phyloP scores from a whole-genome alignment of 2,888 invertebrate species.

The Dascillus cervinus region DNA sequence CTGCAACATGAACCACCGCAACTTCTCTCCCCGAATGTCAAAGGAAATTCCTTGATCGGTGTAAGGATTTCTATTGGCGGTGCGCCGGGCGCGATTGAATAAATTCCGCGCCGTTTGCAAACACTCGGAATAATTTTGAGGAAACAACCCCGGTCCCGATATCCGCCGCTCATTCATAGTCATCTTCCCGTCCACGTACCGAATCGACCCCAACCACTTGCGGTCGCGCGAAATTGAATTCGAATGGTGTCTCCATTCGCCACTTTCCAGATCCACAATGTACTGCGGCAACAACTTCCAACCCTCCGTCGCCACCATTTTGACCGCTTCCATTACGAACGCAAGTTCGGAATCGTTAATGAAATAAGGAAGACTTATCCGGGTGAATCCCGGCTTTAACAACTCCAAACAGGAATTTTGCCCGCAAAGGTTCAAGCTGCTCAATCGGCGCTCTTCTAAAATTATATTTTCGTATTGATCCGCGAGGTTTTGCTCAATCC shows the following conservation, averaged over 20 bases:
- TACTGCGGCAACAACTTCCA: constrained; percentile 87
- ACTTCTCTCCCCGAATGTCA: constrained; percentile 56
- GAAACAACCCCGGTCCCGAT: constrained; percentile 64
- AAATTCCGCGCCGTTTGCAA: constrained; percentile 71
- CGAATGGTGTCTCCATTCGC: constrained; percentile 82
- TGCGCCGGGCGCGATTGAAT: constrained; percentile 68
- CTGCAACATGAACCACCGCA: constrained; percentile 86
- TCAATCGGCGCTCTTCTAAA: constrained; percentile 53
- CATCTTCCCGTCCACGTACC: constrained; percentile 63
- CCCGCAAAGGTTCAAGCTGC: constrained; percentile 36
- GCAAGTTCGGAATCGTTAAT: constrained; percentile 71
- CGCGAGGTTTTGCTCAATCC: constrained; percentile 70
- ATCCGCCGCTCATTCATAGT: constrained; percentile 61
- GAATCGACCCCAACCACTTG: constrained; percentile 72
- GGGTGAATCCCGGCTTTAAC: constrained; percentile 76
- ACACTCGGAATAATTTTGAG: constrained; percentile 68
- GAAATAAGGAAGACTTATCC: constrained; percentile 80
- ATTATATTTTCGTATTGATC: constrained; percentile 66
- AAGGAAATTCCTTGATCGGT: constrained; percentile 70
- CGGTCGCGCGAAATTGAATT: constrained; percentile 73
- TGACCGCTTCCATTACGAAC: constrained; percentile 75
- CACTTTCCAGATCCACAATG: constrained; percentile 77
- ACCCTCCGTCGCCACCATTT: constrained; percentile 81
- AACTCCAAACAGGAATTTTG: constrained; percentile 56
- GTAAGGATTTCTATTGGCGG: constrained; percentile 64